phyloP scores from a whole-genome alignment of 2,888 invertebrate species.

The Sarcophaga caerulescens region DNA sequence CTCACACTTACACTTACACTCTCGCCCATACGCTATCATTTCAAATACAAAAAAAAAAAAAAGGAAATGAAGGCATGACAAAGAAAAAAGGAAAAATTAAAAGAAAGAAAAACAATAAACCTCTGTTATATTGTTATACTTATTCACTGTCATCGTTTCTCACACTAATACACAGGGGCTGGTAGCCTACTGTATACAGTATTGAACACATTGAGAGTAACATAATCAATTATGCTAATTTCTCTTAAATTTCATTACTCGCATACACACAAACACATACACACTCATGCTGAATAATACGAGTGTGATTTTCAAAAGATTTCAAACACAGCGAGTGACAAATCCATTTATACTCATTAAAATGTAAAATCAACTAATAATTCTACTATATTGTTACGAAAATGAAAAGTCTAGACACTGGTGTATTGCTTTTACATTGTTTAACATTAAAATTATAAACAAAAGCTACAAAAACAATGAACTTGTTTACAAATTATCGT shows the following conservation, averaged over 20 bases:
- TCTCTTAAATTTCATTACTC: background rate
- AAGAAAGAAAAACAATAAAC: slow-evolving; percentile 30
- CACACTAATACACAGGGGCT: background rate
- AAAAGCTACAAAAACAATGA: too few relatives aligned
- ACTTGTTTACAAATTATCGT: too few relatives aligned
- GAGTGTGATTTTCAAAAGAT: background rate
- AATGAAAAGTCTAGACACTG: too few relatives aligned
- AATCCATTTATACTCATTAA: background rate
- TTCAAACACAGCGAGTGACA: background rate
- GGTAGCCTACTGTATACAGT: background rate
- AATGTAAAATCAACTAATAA: background rate
- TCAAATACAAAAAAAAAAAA: slow-evolving; percentile 1
- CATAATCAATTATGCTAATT: background rate
- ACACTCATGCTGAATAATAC: background rate
- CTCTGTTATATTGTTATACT: background rate
- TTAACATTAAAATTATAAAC: too few relatives aligned
- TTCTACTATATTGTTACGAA: too few relatives aligned
- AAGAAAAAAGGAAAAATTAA: background rate
- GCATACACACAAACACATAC: background rate
- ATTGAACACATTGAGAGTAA: slow-evolving; percentile 7
- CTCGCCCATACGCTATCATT: slow-evolving; percentile 3
- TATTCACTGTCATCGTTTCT: background rate
- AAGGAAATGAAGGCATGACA: too few relatives aligned
- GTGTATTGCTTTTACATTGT: too few relatives aligned
- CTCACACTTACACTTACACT: background rate